Evolutionary conservation across 2,888 invertebrate genomes (phyloP).

Genomic region (Oxycera nigricornis): DNA sequence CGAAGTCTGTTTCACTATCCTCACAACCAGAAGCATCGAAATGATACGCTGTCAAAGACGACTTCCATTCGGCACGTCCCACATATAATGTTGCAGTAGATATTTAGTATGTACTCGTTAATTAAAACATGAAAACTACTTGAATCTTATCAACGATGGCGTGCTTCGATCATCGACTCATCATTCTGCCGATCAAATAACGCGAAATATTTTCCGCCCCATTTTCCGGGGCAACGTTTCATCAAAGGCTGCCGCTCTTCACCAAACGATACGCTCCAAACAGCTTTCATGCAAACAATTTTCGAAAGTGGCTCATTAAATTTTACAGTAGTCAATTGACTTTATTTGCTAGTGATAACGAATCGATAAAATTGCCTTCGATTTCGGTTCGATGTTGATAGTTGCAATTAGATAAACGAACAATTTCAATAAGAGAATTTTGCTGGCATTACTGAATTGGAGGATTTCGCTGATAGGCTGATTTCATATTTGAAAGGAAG

Average conservation of each 20-base stretch:
- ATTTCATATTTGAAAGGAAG: too few relatives aligned
- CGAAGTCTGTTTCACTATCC: too few relatives aligned
- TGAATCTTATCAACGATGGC: conserved; percentile 20
- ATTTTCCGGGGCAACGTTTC: background rate
- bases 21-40: conserved; percentile 22
- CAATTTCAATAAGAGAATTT: too few relatives aligned
- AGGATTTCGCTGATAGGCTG: too few relatives aligned
- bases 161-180: conserved; percentile 5
- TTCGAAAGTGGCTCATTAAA: conserved; percentile 44
- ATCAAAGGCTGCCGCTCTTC: conserved; percentile 28
- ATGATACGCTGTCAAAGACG: background rate
- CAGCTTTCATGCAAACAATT: conserved; percentile 20
- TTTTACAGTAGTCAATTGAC: conserved; percentile 48
- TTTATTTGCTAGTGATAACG: conserved; percentile 45
- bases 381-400: conserved; percentile 1
- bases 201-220: conserved; percentile 16
- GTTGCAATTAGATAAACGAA: conserved; percentile 32
- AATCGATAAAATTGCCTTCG: background rate
- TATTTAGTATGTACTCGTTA: conserved; percentile 8
- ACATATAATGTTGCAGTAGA: conserved; percentile 4
- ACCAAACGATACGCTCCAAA: background rate
- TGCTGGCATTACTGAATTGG: too few relatives aligned
- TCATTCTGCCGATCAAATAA: conserved; percentile 14
- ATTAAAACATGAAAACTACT: conserved; percentile 27
- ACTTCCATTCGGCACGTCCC: conserved; percentile 12